Base-by-base conservation (phyloP, 2,888 invertebrate species). In the Phymatocera aterrima region DNA sequence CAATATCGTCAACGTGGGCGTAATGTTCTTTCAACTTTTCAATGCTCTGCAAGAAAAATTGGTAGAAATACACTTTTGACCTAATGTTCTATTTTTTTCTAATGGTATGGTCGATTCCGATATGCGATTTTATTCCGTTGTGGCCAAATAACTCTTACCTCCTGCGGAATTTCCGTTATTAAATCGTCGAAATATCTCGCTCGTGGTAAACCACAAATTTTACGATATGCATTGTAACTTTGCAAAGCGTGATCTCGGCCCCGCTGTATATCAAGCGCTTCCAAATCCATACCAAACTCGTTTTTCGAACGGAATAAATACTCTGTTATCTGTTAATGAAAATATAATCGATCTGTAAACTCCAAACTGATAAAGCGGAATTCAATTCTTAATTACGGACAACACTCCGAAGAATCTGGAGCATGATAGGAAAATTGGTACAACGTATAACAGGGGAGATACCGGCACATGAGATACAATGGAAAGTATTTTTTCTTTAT, bases 161-260 rank as follows among this genome's bases (percentile, higher is more conserved):
- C 86, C 57, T 85, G 82, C 6, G 87, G 85, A 77, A 91, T 90
- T 80, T 88, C 87, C 74, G 88, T 88, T 8, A 81, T 80, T 60
- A 91, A 89, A 79, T 90, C 91, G 64, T 87, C 83, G 82, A 91
- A 91, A 70, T 84, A 84, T n/a, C 80, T 79, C 18, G 88, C 90
- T 65, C 82, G 83, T 3, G 83, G 84, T 4, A 90, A 83, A 4
- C 88, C 86, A 79, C 91, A 91, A 77, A 88, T 83, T 80, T 91
- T 88, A 88, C 95, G 92, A 88, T 93, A 95, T 70, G 93, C 92
- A 84, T 94, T 94, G 87, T 94, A 94, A 1, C 93, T 92, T 0
- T 92, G 93, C 43, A 94, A 87, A 2, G 94, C 94, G 85, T 94
- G 94, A 83, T 94, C 94, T 80, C 94, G 89, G 34, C 94, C 94